These are phyloP conservation scores for Palythoa heliodiscus DNA, from an alignment of 92 coral and sea anemone genomes.

Conservation along the genomic window DNA sequence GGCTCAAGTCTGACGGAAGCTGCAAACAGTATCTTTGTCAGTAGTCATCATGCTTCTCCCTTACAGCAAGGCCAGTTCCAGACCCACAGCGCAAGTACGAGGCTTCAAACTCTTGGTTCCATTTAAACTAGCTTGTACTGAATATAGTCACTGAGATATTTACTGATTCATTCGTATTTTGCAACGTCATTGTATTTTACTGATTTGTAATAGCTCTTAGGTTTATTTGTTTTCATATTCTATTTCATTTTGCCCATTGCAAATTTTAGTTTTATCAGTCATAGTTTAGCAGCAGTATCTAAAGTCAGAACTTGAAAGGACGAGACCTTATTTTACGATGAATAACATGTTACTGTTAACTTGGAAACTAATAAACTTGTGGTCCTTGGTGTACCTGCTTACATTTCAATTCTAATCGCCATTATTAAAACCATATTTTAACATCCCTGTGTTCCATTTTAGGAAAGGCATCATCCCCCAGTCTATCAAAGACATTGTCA, in stretches of 20 bases:
- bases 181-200: too few species aligned
- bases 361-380: neutral
- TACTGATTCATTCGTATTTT: too few species aligned
- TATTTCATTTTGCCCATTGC: too few species aligned
- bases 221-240: too few species aligned
- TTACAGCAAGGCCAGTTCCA: neutral
- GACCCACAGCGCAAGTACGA: conserved; percentile 2
- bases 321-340: too few species aligned
- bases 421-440: neutral
- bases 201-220: too few species aligned
- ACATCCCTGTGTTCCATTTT: neutral
- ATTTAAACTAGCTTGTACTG: too few species aligned
- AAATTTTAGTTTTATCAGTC: too few species aligned
- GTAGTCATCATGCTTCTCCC: conserved; percentile 23
- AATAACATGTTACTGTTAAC: too few species aligned
- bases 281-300: too few species aligned
- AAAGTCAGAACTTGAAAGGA: too few species aligned
- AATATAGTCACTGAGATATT: too few species aligned
- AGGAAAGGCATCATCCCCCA: conserved; percentile 52
- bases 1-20: conserved; percentile 84
- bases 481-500: conserved; percentile 55
- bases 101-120: neutral
- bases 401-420: neutral
- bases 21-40: conserved; percentile 69
- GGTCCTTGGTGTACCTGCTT: neutral